These are phyloP conservation scores for Tipula unca DNA, from an alignment of 2,888 invertebrate genomes.

Conservation along the genomic window DNA sequence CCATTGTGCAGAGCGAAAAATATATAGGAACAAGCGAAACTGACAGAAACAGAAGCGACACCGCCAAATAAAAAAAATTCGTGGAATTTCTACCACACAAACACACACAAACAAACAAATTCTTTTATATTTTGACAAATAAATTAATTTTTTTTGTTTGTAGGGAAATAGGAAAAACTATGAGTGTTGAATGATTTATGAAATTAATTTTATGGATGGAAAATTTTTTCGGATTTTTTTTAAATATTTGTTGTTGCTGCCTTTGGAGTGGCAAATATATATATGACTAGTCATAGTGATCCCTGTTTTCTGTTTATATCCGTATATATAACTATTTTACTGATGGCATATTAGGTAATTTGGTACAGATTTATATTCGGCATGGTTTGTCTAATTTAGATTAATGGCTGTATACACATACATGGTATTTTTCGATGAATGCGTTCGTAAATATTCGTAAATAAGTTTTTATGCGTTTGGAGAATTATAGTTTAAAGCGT, in stretches of 20 bases:
- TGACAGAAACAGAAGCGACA: background rate
- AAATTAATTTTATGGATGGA: slow-evolving; percentile 17
- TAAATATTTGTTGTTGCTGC: background rate
- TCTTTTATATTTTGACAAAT: slow-evolving; percentile 4
- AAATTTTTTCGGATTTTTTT: background rate
- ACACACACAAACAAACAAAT: background rate
- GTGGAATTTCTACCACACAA: background rate
- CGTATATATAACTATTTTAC: background rate
- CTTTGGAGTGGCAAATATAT: background rate
- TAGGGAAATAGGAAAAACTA: background rate
- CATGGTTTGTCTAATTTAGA: background rate
- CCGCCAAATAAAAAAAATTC: background rate
- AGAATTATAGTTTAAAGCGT: too few relatives aligned
- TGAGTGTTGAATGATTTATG: slow-evolving; percentile 18
- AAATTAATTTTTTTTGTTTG: background rate
- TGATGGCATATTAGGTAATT: background rate
- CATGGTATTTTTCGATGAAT: too few relatives aligned
- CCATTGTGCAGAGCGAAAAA: background rate
- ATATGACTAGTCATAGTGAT: background rate
- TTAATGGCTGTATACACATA: background rate
- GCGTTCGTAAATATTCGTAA: too few relatives aligned
- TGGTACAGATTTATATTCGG: background rate
- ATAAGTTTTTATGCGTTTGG: too few relatives aligned
- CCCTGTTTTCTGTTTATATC: background rate
- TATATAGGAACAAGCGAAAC: background rate